Percentiles rank a stretch among this genome's conserved stretches.
Conservation (phyloP, 30 jellyfish, hydroid and myxozoan genomes). For the Turritopsis rubra region DNA sequence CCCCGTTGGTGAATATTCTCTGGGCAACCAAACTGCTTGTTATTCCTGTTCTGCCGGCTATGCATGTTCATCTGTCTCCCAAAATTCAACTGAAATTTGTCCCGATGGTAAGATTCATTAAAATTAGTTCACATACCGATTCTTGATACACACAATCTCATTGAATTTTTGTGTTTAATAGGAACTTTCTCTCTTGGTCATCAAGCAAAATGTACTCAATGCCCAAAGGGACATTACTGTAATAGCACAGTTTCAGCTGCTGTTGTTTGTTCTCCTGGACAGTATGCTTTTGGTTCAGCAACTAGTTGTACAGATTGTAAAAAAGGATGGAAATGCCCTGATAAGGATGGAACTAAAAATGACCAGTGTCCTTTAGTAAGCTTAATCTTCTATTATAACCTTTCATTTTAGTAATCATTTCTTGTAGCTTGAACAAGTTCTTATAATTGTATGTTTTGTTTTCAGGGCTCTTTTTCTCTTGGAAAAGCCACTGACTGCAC, state of each 20-base stretch:
- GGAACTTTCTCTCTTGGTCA: constrained; percentile 14
- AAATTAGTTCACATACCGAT: background rate
- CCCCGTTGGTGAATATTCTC: constrained; percentile 72
- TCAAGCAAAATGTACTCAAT: background rate
- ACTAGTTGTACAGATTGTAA: constrained; percentile 48
- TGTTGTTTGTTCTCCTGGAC: constrained; percentile 27
- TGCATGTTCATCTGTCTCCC: constrained; percentile 65
- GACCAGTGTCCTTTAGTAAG: constrained; percentile 71
- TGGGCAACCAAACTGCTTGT: constrained; percentile 55
- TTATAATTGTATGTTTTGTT: background rate
- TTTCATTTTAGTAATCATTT: background rate
- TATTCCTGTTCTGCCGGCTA: constrained; percentile 79
- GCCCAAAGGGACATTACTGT: background rate
- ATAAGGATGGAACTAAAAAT: constrained; percentile 69
- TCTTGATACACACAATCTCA: too few species aligned
- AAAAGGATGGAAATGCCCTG: constrained; percentile 60
- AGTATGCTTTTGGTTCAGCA: constrained; percentile 66
- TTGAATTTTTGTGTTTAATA: background rate
- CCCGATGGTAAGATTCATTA: constrained; percentile 51
- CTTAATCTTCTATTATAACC: background rate
- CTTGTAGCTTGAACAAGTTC: background rate
- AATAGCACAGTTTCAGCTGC: background rate
- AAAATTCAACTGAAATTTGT: constrained; percentile 43
- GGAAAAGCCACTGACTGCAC: constrained; percentile 73
- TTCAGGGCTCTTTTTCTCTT: constrained; percentile 82